A percentile compares a stretch with the other conserved stretches of the same genome.
phyloP scores from a whole-genome alignment of 2,113 vertebrate species.

The Nesogale talazaci region DNA sequence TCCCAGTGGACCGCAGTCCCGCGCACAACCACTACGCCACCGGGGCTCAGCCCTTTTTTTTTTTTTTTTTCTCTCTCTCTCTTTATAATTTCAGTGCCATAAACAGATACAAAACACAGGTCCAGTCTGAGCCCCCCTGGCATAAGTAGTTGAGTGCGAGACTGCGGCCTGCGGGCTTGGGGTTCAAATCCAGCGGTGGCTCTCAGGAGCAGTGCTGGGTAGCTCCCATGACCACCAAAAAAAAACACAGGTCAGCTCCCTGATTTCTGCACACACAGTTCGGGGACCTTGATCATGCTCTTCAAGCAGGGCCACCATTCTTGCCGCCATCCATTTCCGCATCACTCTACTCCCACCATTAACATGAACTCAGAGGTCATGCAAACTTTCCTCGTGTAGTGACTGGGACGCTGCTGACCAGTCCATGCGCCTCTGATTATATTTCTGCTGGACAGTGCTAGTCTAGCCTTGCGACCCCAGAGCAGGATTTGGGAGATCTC shows the following conservation, averaged over 20 bases:
- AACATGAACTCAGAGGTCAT: neutral
- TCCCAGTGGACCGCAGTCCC: too few species aligned
- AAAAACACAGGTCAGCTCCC: neutral
- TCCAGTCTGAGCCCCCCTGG: too few species aligned
- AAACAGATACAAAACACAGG: neutral
- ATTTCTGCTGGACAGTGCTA: neutral
- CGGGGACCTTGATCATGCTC: neutral
- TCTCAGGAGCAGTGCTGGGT: too few species aligned
- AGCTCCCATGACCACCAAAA: too few species aligned
- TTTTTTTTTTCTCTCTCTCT: constrained; percentile 2
- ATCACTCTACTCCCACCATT: neutral
- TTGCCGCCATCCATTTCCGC: neutral
- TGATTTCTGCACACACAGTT: neutral
- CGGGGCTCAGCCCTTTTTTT: too few species aligned
- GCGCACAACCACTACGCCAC: too few species aligned
- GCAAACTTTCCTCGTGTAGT: neutral
- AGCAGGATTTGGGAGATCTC: neutral
- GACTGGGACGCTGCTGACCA: neutral
- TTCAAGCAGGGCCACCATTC: neutral
- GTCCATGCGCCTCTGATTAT: neutral
- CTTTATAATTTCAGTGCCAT: neutral
- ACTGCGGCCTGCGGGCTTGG: too few species aligned
- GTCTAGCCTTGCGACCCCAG: neutral
- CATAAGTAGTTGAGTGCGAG: too few species aligned
- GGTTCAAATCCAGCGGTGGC: too few species aligned